Evolutionary conservation across 1,140 invertebrate genomes (phyloP), one percentile per base, ranked within the genome.

Genomic region (Zaprionus inermis): DNA sequence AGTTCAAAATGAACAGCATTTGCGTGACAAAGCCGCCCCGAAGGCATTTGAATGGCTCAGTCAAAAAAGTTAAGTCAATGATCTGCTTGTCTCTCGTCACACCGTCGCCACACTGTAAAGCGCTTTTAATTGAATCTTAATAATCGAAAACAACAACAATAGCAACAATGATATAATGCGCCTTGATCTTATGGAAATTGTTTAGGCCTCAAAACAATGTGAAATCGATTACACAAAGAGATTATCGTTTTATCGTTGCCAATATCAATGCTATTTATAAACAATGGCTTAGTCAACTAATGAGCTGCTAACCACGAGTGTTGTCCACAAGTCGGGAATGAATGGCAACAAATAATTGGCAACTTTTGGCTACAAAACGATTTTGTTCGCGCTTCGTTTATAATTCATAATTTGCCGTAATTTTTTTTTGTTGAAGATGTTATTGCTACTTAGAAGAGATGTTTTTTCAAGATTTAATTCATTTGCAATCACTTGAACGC

Each of bases 401-500:
- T 65, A 76, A 76, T 83, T 86, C 70, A 79, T 77, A 66, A 65
- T 83, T 79, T 56, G 72, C 69, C 74, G 83, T 54, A 77, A 72
- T 66, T 78, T 72, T 49, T 54, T 28, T 63, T 34, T 67, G 44
- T 44, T 70, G 34, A 41, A 68, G 57, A 52, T 64, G 16, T 61
- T 74, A 46, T 24, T 72, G 61, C 73, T 76, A 76, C 57, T 72
- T 76, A 72, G 69, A 76, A 72, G 30, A 49, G 38, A 56, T 56
- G 41, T 65, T 65, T 49, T 46, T 66, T 36, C 24, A 14, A 7
- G 16, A 14, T 51, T 66, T 84, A 80, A 88, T 89, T 88, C 79
- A 89, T 88, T 80, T 73, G 80, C 77, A 69, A 75, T 60, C 84
- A 72, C 80, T 88, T 75, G 77, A 89, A 80, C 78, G 84, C 77